Evolutionary conservation across 2,113 vertebrate genomes (phyloP).

Genomic region (Psammodynastes pulverulentus): DNA sequence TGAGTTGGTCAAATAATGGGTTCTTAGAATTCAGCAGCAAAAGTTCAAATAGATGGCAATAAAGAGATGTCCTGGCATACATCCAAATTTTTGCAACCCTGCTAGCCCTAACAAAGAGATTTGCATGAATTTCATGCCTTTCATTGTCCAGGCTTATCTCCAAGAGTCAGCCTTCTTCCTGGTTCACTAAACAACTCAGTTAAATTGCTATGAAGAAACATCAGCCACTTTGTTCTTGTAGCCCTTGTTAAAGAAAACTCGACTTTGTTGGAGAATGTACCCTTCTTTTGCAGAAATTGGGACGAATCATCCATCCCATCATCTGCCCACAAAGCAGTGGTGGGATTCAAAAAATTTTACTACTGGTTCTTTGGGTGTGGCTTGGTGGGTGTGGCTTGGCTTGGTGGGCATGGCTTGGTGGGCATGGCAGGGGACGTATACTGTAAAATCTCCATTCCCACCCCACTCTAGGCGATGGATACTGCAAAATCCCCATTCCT

Average conservation of each 20-base stretch:
- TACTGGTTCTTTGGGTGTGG: no score
- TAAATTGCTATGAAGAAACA: background rate
- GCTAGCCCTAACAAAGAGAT: background rate
- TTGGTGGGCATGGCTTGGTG: no score
- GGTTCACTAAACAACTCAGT: background rate
- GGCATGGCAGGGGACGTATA: no score
- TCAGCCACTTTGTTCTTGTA: background rate
- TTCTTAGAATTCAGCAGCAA: background rate
- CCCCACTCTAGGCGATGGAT: no score
- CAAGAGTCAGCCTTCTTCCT: background rate
- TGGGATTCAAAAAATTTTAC: no score
- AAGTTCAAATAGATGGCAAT: background rate
- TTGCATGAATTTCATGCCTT: background rate
- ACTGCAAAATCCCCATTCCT: no score
- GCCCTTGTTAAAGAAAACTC: background rate
- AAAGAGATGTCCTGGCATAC: background rate
- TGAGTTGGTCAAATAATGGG: background rate
- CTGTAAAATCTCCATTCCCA: no score
- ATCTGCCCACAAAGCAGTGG: background rate
- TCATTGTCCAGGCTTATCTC: background rate
- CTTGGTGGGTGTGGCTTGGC: no score
- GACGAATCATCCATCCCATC: background rate
- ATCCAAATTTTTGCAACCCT: background rate
- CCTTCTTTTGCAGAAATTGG: background rate
- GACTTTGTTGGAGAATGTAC: background rate